A percentile compares a stretch with the other conserved stretches of the same genome.
These are phyloP conservation scores for Anabacerthia variegaticeps DNA, from an alignment of 2,797 vertebrate species.

Conservation along the genomic window DNA sequence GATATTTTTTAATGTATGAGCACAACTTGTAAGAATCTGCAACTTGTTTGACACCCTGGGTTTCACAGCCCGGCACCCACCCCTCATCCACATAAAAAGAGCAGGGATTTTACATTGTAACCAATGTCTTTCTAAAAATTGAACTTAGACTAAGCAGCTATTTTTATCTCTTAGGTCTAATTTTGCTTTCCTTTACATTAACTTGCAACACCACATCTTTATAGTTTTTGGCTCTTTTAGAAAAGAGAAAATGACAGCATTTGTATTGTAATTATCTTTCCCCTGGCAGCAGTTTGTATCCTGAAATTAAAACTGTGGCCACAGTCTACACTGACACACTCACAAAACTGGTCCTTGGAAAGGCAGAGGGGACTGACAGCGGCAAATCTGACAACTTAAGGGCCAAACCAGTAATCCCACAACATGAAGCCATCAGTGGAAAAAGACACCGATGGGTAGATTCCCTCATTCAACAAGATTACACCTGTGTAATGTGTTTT, in stretches of 20 bases:
- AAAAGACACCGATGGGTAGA: neutral
- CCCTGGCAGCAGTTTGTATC: neutral
- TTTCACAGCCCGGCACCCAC: neutral
- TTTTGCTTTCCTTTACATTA: neutral
- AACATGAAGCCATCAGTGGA: neutral
- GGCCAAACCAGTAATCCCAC: neutral
- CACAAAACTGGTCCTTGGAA: neutral
- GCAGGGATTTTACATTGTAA: neutral
- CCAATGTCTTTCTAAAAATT: neutral
- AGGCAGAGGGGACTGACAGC: neutral
- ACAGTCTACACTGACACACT: neutral
- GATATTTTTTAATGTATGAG: slow-evolving; percentile 17
- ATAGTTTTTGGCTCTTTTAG: neutral
- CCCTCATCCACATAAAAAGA: neutral
- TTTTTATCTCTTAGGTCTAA: neutral
- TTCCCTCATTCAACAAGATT: neutral
- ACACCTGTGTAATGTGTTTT: neutral
- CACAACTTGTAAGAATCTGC: neutral
- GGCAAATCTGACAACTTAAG: neutral
- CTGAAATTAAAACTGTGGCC: neutral
- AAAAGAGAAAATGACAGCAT: neutral
- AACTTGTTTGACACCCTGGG: neutral
- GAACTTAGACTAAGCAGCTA: neutral
- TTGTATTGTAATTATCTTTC: neutral
- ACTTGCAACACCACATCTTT: neutral